Base-by-base conservation (phyloP, 2,113 vertebrate species). In the Mustela lutreola region DNA sequence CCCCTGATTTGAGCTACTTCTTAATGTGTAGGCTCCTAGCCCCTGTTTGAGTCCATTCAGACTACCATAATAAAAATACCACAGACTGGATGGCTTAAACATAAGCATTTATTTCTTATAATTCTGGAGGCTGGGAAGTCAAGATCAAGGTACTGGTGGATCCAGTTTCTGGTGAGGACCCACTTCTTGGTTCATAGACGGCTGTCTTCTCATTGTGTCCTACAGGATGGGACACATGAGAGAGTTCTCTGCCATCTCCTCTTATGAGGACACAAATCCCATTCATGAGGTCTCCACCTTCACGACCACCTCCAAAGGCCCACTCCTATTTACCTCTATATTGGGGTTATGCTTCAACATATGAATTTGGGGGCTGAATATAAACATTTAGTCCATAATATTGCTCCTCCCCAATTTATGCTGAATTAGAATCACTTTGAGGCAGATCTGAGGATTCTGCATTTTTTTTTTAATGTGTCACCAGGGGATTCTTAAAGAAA, bases 21-120 rank as follows among this genome's bases (percentile, higher is more conserved):
- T n/a, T 33, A 21, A 15, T 0, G 11, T 2, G 6, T 1, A n/a
- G 14, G 3, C 12, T 56, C 50, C 11, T 7, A 24, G 19, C 0
- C 0, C 19, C 48, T 70, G 4, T 73, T 42, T 56, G 15, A 81
- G 33, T 84, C 31, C 8, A 21, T 53, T 70, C 50, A 14, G 45
- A 48, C 2, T 36, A 33, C 39, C 21, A 0, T 11, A 53, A 48
- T 45, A 67, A 67, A 89, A 39, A 39, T 39, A 28, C 15, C 18
- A 45, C 0, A 28, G 63, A 53, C n/a, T 28, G 22, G 42, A 11
- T 53, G 19, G 10, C 65, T 92, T 50, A 96, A 11, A 83, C 14
- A n/a, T 24, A 89, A 60, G 7, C 11, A 75, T 16, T 81, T 75
- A n/a, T 58, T 63, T 56, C 65, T 58, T 36, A 65, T 0, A 63